These are phyloP conservation scores for Cheilosia vulpina DNA, from an alignment of 2,888 invertebrate species.

Conservation along the genomic window DNA sequence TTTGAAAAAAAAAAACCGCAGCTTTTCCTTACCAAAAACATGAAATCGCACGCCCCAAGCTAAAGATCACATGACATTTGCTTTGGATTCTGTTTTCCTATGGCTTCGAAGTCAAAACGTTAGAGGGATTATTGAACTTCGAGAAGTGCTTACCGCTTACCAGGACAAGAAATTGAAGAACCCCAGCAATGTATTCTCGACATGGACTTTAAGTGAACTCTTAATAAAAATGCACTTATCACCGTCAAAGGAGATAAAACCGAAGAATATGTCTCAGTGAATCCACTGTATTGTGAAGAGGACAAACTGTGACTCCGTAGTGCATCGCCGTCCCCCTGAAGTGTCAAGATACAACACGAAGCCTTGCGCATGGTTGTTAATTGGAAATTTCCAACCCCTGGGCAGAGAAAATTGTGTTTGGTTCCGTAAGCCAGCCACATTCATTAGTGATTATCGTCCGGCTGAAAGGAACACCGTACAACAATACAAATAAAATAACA, in stretches of 20 bases:
- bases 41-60: not conserved
- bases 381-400: not conserved
- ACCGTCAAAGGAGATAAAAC: not conserved
- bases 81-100: not conserved
- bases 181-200: not conserved
- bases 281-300: conserved; percentile 1
- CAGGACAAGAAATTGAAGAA: not conserved
- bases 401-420: conserved; percentile 3
- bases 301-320: conserved; percentile 3
- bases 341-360: conserved; percentile 20
- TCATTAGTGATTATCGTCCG: conserved; percentile 12
- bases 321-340: not conserved
- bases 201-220: not conserved
- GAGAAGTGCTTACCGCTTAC: not conserved
- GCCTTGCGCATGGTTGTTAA: conserved; percentile 4
- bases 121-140: not conserved
- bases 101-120: not conserved
- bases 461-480: not conserved
- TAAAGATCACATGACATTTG: conserved; percentile 3
- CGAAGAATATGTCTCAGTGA: not conserved
- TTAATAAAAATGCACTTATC: conserved; percentile 14
- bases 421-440: not conserved
- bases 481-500: conserved; percentile 13
- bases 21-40: not conserved
- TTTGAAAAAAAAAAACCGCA: not conserved